Conservation (phyloP, 37 sponge, comb jelly and placozoan species). For the Axinella damicornis region DNA sequence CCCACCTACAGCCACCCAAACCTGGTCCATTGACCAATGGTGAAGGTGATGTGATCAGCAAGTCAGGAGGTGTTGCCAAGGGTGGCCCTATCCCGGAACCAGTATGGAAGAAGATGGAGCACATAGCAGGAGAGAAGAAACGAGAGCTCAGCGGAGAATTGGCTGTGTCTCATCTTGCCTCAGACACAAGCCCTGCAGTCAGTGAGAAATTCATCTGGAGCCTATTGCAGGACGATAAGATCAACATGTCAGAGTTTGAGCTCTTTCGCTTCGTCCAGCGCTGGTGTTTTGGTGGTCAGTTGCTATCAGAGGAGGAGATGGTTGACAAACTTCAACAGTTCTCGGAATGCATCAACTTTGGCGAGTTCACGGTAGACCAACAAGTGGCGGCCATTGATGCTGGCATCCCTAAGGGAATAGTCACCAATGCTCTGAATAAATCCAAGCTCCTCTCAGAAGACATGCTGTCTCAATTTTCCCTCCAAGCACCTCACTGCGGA, state of each 20-base stretch:
- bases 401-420: conserved; percentile 63
- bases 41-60: no score
- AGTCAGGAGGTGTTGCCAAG: no score
- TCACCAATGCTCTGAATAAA: conserved; percentile 79
- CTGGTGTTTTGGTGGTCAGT: conserved; percentile 62
- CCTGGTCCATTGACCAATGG: no score
- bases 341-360: conserved; percentile 73
- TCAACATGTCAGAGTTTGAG: conserved; percentile 60
- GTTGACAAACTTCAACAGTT: conserved; percentile 50
- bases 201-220: conserved; percentile 69
- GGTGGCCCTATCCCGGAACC: no score
- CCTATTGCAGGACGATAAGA: conserved; percentile 15
- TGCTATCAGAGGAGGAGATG: conserved; percentile 22
- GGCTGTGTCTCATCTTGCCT: not conserved
- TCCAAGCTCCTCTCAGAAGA: conserved; percentile 62
- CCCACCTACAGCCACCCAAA: conserved; percentile 48
- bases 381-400: conserved; percentile 57
- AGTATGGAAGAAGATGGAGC: conserved; percentile 73
- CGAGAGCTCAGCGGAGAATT: conserved; percentile 19
- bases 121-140: conserved; percentile 38
- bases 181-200: not conserved
- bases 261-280: conserved; percentile 58
- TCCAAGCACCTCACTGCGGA: conserved; percentile 58
- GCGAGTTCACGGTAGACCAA: conserved; percentile 66
- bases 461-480: conserved; percentile 53